Evolutionary conservation across 92 coral and sea anemone genomes (phyloP).

Genomic region (Diadumene lineata): DNA sequence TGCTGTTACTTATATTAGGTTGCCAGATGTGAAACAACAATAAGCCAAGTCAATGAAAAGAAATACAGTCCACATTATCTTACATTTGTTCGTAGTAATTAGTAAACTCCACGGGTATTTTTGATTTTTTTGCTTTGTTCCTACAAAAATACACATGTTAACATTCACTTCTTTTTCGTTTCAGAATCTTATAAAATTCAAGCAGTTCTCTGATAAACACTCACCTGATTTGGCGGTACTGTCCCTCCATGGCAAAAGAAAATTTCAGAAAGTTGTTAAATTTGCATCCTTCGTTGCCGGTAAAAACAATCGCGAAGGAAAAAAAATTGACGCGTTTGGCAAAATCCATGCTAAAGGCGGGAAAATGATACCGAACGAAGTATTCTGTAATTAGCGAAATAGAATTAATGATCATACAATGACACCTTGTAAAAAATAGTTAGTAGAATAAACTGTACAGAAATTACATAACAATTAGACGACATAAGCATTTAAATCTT

Average conservation of each 20-base stretch:
- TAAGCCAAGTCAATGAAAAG: neutral
- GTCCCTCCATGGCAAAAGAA: neutral
- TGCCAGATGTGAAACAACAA: neutral
- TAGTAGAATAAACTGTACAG: neutral
- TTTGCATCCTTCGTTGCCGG: neutral
- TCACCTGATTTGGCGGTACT: neutral
- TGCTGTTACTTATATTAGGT: neutral
- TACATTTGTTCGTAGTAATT: neutral
- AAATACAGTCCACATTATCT: neutral
- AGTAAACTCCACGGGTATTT: neutral
- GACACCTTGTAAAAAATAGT: constrained; percentile 7
- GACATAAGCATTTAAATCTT: neutral
- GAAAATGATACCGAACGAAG: neutral
- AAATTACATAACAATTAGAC: neutral
- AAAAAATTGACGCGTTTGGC: neutral
- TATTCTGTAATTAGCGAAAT: neutral
- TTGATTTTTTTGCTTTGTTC: no score
- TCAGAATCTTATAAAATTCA: no score
- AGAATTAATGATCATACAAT: neutral
- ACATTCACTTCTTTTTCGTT: no score
- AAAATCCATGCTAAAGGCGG: neutral
- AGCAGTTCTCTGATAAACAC: neutral
- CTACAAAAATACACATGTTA: no score
- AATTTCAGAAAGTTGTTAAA: neutral
- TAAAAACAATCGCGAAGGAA: neutral